A percentile compares a stretch with the other conserved stretches of the same genome.
Evolutionary conservation across 1,140 invertebrate species (phyloP).

Genomic region (Apis cerana): DNA sequence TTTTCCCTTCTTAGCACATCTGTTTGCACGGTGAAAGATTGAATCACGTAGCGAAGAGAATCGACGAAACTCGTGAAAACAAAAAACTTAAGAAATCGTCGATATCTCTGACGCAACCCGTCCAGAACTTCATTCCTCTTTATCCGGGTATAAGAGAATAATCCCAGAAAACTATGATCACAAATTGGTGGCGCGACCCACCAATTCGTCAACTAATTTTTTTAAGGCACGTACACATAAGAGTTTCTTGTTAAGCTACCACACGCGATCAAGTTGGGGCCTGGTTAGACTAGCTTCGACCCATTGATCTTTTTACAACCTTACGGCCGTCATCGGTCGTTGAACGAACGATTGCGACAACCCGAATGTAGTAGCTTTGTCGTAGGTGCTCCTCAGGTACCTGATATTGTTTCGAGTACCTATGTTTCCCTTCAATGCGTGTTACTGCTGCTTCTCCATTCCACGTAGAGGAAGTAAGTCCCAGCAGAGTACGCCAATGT

Average conservation of each 20-base stretch:
- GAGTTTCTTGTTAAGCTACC: conserved; percentile 55
- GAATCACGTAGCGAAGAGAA: neutral
- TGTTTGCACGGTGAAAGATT: neutral
- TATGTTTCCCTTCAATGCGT: conserved; percentile 64
- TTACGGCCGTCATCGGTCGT: neutral
- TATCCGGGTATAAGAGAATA: neutral
- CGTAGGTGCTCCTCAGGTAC: conserved; percentile 53
- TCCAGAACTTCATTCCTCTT: neutral
- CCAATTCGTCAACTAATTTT: conserved; percentile 12
- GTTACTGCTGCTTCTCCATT: conserved; percentile 85
- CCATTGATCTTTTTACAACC: conserved; percentile 18
- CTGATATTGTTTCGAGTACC: conserved; percentile 60
- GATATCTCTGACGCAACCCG: conserved; percentile 16
- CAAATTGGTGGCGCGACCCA: neutral
- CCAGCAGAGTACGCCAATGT: conserved; percentile 89
- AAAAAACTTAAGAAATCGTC: neutral
- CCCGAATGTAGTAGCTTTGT: conserved; percentile 45
- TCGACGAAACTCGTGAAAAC: neutral
- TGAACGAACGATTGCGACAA: conserved; percentile 12
- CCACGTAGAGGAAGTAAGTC: conserved; percentile 88
- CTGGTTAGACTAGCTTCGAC: conserved; percentile 60
- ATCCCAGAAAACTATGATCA: conserved; percentile 4
- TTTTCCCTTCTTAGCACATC: neutral
- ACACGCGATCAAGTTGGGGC: conserved; percentile 44
- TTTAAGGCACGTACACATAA: conserved; percentile 59